Percentiles rank a stretch among this genome's conserved stretches.
phyloP scores from a whole-genome alignment of 2,797 vertebrate species.

The Lemur catta region DNA sequence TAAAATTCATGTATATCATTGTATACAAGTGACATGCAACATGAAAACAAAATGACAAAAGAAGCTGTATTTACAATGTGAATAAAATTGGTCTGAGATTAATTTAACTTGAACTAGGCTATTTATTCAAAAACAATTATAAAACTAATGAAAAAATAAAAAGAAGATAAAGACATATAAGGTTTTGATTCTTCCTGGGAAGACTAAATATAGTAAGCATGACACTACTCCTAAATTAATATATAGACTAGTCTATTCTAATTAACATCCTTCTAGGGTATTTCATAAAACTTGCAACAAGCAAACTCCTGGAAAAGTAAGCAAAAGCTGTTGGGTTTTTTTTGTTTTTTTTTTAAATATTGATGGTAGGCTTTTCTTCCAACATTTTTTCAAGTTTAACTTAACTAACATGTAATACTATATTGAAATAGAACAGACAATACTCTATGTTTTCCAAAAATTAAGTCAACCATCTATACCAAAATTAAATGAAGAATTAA shows the following conservation, averaged over 20 bases:
- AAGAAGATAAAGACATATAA: background rate
- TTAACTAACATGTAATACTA: background rate
- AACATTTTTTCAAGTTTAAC: background rate
- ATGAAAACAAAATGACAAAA: background rate
- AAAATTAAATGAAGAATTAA: background rate
- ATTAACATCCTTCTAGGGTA: background rate
- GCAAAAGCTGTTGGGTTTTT: background rate
- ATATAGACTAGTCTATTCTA: background rate
- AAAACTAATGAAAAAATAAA: background rate
- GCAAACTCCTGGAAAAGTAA: background rate
- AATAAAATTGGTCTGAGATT: background rate
- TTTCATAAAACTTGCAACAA: constrained; percentile 17
- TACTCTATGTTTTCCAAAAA: background rate
- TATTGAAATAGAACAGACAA: background rate
- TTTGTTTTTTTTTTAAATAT: background rate
- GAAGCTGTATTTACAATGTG: background rate
- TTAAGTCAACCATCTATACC: background rate
- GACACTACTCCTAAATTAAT: background rate
- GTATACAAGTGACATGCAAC: background rate
- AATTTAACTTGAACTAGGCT: background rate
- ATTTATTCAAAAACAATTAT: background rate
- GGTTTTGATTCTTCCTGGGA: background rate
- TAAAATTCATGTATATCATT: background rate
- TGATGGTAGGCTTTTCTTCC: background rate
- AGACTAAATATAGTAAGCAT: background rate